Percentiles rank a stretch among this genome's conserved stretches.
phyloP scores from a whole-genome alignment of 2,797 vertebrate genomes.

The Helicolenus hilgendorfi region DNA sequence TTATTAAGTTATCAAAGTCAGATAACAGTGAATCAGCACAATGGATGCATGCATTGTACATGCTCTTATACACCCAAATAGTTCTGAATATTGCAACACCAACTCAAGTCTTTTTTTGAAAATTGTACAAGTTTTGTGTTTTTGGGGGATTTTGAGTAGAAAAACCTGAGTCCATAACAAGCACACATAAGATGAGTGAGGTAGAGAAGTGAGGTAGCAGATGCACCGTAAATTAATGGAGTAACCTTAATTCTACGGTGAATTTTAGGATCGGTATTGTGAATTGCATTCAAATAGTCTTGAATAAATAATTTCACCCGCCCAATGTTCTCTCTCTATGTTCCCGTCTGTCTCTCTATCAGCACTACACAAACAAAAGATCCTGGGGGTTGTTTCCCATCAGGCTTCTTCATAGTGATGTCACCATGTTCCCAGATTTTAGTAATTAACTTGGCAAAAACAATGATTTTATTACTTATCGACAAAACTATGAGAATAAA shows the following conservation, averaged over 20 bases:
- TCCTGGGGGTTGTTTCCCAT: not conserved
- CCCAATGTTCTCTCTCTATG: not conserved
- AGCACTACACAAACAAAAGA: not conserved
- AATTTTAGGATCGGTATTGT: not conserved
- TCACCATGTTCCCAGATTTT: not conserved
- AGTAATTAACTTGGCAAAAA: not conserved
- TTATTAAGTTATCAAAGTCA: no score
- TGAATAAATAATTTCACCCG: not conserved
- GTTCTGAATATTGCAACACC: no score
- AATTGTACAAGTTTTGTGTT: no score
- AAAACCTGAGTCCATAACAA: no score
- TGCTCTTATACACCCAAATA: no score
- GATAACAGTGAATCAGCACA: no score
- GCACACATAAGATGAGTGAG: no score
- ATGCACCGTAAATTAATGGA: not conserved
- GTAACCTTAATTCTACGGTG: not conserved
- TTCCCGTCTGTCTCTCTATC: no score
- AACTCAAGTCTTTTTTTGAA: no score
- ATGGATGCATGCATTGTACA: no score
- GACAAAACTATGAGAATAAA: not conserved
- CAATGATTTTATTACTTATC: not conserved
- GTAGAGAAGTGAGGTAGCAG: not conserved
- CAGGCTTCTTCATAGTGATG: not conserved
- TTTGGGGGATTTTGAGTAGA: no score
- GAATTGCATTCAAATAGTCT: not conserved